Conservation (phyloP, 2,797 vertebrate genomes). For the Limnodromus scolopaceus region DNA sequence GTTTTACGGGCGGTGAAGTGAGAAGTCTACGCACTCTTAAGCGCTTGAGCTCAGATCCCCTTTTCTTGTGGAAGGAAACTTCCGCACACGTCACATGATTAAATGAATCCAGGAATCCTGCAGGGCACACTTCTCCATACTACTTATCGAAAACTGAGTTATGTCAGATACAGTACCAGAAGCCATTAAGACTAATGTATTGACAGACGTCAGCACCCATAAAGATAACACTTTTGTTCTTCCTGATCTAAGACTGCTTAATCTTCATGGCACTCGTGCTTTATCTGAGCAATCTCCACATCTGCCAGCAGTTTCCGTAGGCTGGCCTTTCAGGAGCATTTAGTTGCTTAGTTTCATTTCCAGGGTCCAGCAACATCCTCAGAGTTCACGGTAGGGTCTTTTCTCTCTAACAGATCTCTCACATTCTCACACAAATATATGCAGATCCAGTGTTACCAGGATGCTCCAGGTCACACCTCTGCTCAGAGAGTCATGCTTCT, state of each 20-base stretch:
- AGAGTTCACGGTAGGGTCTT: neutral
- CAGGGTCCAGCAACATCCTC: neutral
- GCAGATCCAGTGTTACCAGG: neutral
- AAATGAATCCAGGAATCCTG: neutral
- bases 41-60: neutral
- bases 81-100: accelerated
- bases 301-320: neutral
- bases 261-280: neutral
- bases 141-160: neutral
- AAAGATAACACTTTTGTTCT: neutral
- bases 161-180: neutral
- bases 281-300: neutral
- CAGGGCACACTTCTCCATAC: neutral
- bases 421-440: neutral
- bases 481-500: neutral
- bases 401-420: neutral
- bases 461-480: neutral
- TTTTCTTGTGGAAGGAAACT: neutral
- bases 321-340: neutral
- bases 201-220: neutral
- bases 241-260: neutral
- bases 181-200: neutral
- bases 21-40: neutral
- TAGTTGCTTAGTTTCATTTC: neutral
- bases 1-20: neutral